Percentiles rank a stretch among this genome's conserved stretches.
phyloP scores from a whole-genome alignment of 1,140 invertebrate genomes.

The Thereuonema tuberculata region DNA sequence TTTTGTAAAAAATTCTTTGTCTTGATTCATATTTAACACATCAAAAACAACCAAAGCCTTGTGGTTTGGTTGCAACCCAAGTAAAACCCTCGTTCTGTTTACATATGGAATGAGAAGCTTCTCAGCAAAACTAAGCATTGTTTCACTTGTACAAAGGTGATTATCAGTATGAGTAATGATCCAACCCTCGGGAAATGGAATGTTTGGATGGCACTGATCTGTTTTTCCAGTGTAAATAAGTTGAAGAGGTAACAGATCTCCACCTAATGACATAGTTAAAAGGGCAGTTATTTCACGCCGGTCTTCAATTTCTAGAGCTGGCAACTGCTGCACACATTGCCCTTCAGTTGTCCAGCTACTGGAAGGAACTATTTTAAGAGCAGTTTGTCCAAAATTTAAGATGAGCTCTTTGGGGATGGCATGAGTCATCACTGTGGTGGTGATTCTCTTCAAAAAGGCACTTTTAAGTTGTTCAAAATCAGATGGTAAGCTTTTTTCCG shows the following conservation, averaged over 20 bases:
- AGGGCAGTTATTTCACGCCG: background rate
- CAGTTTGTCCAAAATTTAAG: conserved; percentile 3
- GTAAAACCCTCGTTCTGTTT: background rate
- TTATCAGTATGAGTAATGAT: conserved; percentile 1
- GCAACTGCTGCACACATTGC: background rate
- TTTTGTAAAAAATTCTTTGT: conserved; percentile 3
- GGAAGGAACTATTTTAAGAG: conserved; percentile 3
- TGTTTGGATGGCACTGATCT: conserved; percentile 6
- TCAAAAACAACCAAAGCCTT: conserved; percentile 3
- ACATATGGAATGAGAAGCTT: conserved; percentile 2
- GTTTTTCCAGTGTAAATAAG: conserved; percentile 4
- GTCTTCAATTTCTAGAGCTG: conserved; percentile 1
- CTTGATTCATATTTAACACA: conserved; percentile 5
- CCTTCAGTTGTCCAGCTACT: conserved; percentile 7
- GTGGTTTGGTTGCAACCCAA: background rate
- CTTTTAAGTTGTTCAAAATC: conserved; percentile 8
- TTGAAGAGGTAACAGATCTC: background rate
- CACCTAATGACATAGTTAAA: background rate
- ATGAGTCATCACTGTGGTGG: background rate
- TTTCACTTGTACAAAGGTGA: conserved; percentile 1
- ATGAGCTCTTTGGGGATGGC: conserved; percentile 3
- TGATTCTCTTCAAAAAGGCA: conserved; percentile 6
- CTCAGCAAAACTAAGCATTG: background rate
- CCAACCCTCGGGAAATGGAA: conserved; percentile 3
- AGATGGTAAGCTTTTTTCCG: background rate